Base-by-base conservation (phyloP, 2,888 invertebrate species). In the Agrilus mali region DNA sequence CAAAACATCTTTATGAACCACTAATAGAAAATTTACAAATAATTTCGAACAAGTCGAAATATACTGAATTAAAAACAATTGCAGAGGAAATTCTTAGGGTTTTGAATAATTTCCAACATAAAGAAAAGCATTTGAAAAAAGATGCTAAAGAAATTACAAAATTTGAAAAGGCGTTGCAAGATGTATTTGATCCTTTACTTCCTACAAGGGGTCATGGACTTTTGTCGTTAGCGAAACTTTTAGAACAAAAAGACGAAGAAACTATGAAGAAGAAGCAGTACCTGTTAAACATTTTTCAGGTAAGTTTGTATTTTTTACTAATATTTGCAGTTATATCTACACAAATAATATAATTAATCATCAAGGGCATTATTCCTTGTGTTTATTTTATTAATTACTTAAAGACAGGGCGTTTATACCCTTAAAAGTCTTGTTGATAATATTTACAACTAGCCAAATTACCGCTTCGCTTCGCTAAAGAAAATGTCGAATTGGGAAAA, bases 171-270 rank as follows among this genome's bases (percentile, higher is more conserved):
- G 85, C 84, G 1, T 59, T 87, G 42, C 64, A 72, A 40, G 79
- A 86, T 61, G 68, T 82, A 15, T 75, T 75, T 56, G 82, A 86
- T 67, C 72, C 78, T 20, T 60, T 85, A 44, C 62, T 90, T 38
- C 89, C 89, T n/a, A 77, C 84, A 0, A 73, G 82, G 60, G 89
- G 84, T 10, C 89, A 90, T 66, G 90, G 82, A 7, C 67, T 90
- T 33, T 77, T 88, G 52, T 68, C 74, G 39, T 63, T 92, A 13
- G 77, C 77, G 13, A 82, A 79, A 66, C 68, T 90, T n/a, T 71
- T 90, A 40, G 74, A 81, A 55, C 64, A 64, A 14, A 73, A 71
- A 50, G 81, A 89, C 65, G 53, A 67, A 20, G 77, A 78, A 54
- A 73, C 81, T 8, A 58, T 80, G 47, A 70, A 75, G 2, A 77